Base-by-base conservation (phyloP, 2,797 vertebrate genomes). In the Scomberomorus guttatus region DNA sequence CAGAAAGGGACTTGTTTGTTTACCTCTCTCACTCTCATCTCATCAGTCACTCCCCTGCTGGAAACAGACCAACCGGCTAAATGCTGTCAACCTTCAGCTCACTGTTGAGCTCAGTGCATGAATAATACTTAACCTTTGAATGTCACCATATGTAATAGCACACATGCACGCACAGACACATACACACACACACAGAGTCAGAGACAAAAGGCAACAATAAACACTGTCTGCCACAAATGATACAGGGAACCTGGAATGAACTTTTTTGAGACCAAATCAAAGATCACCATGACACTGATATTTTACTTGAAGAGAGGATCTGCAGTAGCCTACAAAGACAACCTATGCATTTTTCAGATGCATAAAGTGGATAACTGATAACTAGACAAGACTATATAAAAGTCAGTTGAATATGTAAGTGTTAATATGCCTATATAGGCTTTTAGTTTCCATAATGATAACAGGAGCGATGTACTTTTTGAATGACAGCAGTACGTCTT, bases 81-180 rank as follows among this genome's bases (percentile, higher is more conserved):
- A 83, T 2, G 55, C 46, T 52, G 37, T 50, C 63, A 75, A 71
- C 52, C 64, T 71, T 60, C 42, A 18, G 55, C 64, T 73, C 56
- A 25, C 62, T 46, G 66, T 27, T 51, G 44, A 69, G 75, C 34
- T 78, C 42, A 46, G 55, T n/a, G 58, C 63, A 61, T 66, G 46
- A 77, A 75, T 82, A 72, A 77, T 29, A 87, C 79, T 75, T 79
- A 78, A 79, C 75, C 81, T 79, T 48, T 79, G 54, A 57, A 78
- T 80, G 72, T 76, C 72, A 74, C 55, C 14, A 61, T 60, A 73
- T 56, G 62, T 56, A 50, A 67, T 0, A 48, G 22, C 56, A 65
- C 17, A 29, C 58, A 61, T 20, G 57, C 56, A 54, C 15, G 42
- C 25, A 34, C 25, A 65, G 12, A 46, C 59, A 54, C 51, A 62